Base-by-base conservation (phyloP, 2,888 invertebrate genomes). In the Thecophora atra region DNA sequence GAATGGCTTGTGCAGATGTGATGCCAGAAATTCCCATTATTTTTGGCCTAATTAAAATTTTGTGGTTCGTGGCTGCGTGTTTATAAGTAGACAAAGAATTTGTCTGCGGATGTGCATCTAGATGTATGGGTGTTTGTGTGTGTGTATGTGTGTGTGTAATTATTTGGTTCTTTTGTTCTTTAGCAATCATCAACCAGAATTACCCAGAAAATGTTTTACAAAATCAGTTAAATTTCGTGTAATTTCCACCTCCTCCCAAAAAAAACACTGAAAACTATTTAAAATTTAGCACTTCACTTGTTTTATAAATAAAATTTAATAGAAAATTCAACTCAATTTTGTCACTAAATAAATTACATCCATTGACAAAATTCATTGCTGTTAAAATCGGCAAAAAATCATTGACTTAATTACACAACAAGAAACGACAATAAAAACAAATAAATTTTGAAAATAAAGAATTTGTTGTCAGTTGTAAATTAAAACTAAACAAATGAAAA, bases 31-130 rank as follows among this genome's bases (percentile, higher is more conserved):
- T 67, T 67, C 56, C 28, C 54, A 68, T 68, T 56, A 68, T 68
- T 66, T 21, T 56, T 71, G 67, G 71, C 70, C 63, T 67, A 73
- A 73, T 73, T 73, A 73, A 67, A 62, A 73, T 73, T 67, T 60
- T 71, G 73, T 68, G 73, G 73, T 67, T 62, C n/a, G 51, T 44
- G 28, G 64, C 54, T 54, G 19, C 8, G 11, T 24, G 60, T 19
- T 21, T 19, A 54, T 13, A 51, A 51, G 51, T 37, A 37, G 0
- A 37, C 6, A 37, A 37, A 37, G 11, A 37, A 3, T 51, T 15
- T 51, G 51, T 51, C 15, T n/a, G 13, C 11, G 15, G 11, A 17
- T 51, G 17, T n/a, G n/a, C n/a, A n/a, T n/a, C n/a, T 44, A n/a
- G n/a, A n/a, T n/a, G n/a, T n/a, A n/a, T n/a, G n/a, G n/a, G n/a